A percentile compares a stretch with the other conserved stretches of the same genome.
These are phyloP conservation scores for Huso huso DNA, from an alignment of 2,797 vertebrate genomes.

Conservation along the genomic window DNA sequence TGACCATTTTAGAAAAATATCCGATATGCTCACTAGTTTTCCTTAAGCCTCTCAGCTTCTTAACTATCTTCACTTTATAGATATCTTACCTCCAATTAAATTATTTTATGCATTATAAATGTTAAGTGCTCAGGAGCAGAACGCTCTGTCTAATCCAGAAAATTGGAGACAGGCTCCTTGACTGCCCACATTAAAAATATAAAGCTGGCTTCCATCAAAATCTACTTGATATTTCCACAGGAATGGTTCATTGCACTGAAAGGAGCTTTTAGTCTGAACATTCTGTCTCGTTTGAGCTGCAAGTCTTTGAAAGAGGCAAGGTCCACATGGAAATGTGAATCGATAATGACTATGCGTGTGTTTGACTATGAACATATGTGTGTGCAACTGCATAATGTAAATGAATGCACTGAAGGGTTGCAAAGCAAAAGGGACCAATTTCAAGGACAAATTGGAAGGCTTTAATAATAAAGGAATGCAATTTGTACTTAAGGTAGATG, in stretches of 20 bases:
- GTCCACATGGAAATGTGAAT: conserved; percentile 6
- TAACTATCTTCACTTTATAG: not conserved
- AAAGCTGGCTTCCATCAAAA: conserved; percentile 18
- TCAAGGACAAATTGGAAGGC: not conserved
- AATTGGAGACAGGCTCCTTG: conserved; percentile 13
- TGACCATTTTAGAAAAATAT: not conserved
- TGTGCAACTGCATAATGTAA: conserved; percentile 2
- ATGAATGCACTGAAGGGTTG: not conserved
- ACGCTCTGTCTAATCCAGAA: conserved; percentile 7
- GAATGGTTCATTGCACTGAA: conserved; percentile 22
- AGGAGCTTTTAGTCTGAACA: conserved; percentile 24
- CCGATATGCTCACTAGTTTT: not conserved
- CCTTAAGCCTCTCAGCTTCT: not conserved
- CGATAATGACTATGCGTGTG: not conserved
- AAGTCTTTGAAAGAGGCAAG: conserved; percentile 17
- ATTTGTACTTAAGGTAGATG: not conserved
- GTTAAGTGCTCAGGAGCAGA: conserved; percentile 9
- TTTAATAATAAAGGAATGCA: conserved; percentile 1
- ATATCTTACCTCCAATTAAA: not conserved
- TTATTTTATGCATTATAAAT: conserved; percentile 10
- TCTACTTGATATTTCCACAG: conserved; percentile 29
- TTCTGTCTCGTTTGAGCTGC: conserved; percentile 10
- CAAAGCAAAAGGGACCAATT: not conserved
- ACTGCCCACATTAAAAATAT: conserved; percentile 8
- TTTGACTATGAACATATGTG: not conserved